Evolutionary conservation across 2,888 invertebrate genomes (phyloP), one percentile per base, ranked within the genome.

Genomic region (Zaprionus lineosus): DNA sequence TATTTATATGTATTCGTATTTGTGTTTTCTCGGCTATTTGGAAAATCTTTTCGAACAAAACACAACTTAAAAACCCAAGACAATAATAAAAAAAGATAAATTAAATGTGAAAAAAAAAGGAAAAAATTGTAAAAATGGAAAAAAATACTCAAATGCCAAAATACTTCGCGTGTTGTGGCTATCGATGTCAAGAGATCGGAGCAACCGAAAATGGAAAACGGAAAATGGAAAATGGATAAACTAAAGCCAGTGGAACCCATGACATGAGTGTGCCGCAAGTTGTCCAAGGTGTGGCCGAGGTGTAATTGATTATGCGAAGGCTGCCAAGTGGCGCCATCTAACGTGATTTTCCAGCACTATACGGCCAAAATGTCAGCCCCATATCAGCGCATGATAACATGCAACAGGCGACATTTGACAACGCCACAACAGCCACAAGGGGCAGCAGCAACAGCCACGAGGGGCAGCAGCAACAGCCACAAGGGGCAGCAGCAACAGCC

Each of bases 111-210:
- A 21, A 21, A 21, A n/a, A 18, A 34, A 43, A 26, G 24, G 29
- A 41, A 47, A 44, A 7, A 21, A 21, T 21, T 2, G n/a, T 6
- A n/a, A 24, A 57, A 57, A 26, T 46, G 57, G 37, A n/a, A n/a
- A n/a, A n/a, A n/a, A n/a, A n/a, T n/a, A n/a, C n/a, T n/a, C 18
- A 72, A 77, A 77, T 72, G 83, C 83, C 79, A 68, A 78, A 78
- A 78, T n/a, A 67, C 57, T 71, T 83, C 59, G 83, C 83, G 79
- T 79, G 76, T 78, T 78, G 46, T 36, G 83, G 39, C 73, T 78
- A 78, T 78, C 83, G 58, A 40, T 57, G 71, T 52, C 58, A 59
- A 67, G 57, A 65, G 68, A 78, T 78, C 83, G 47, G 2, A 44
- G 50, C 44, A 41, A 40, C 29, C 34, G 31, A 43, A 57, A 53